Percentiles rank a stretch among this genome's conserved stretches.
These are phyloP conservation scores for Conchocele bisecta DNA, from an alignment of 2,888 invertebrate genomes.

Conservation along the genomic window DNA sequence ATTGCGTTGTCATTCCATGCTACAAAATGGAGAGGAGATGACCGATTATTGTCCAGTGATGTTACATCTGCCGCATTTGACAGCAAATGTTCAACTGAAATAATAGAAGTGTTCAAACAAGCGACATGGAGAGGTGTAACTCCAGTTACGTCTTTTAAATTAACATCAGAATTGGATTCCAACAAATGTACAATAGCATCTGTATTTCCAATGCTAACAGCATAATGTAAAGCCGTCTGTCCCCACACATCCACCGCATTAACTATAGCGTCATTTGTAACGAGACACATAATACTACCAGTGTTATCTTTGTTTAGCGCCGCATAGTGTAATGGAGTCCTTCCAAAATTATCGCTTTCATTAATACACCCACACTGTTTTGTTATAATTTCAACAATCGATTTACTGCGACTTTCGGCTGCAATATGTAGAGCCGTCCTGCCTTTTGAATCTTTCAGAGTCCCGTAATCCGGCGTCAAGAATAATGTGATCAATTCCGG, in stretches of 20 bases:
- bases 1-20: slow-evolving; percentile 30
- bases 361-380: background rate
- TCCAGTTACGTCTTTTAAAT: slow-evolving; percentile 12
- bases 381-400: background rate
- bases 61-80: slow-evolving; percentile 30
- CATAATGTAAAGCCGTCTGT: slow-evolving; percentile 39
- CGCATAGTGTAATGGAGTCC: slow-evolving; percentile 1
- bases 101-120: background rate
- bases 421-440: background rate
- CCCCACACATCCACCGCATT: slow-evolving; percentile 20
- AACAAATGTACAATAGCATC: slow-evolving; percentile 18
- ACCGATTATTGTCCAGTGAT: slow-evolving; percentile 14
- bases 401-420: background rate
- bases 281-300: background rate
- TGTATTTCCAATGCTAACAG: slow-evolving; percentile 16
- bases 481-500: background rate
- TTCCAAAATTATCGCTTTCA: background rate
- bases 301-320: background rate
- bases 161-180: slow-evolving; percentile 5
- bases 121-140: slow-evolving; percentile 30
- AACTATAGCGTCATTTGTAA: slow-evolving; percentile 20
- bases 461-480: background rate
- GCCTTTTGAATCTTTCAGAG: background rate
- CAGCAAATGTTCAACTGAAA: slow-evolving; percentile 18
- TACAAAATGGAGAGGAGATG: slow-evolving; percentile 41